A percentile compares a stretch with the other conserved stretches of the same genome.
Conservation (phyloP, 2,113 vertebrate genomes). For the Proteles cristata region DNA sequence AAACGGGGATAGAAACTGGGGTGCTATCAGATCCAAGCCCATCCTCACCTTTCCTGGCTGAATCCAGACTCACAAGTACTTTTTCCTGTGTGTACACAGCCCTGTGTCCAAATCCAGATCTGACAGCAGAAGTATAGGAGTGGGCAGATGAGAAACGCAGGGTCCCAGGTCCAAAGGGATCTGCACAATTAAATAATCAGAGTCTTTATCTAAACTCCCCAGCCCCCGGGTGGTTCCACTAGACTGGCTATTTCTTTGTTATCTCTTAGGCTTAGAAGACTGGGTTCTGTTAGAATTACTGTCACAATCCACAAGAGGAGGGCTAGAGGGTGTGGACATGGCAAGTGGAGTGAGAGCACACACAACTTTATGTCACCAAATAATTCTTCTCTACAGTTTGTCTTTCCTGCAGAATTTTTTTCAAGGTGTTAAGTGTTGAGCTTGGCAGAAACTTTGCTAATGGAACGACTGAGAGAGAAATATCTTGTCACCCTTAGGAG, state of each 20-base stretch:
- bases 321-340: background rate
- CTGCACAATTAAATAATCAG: background rate
- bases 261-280: conserved; percentile 49
- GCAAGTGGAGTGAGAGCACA: background rate
- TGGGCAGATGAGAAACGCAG: background rate
- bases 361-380: conserved; percentile 19
- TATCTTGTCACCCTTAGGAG: background rate
- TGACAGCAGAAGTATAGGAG: background rate
- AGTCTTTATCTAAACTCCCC: background rate
- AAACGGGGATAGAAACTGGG: background rate
- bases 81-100: background rate
- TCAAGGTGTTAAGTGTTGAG: background rate
- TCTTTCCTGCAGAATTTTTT: background rate
- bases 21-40: background rate
- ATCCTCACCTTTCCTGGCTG: background rate
- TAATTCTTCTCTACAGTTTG: background rate
- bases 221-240: background rate
- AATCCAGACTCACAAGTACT: background rate
- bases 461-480: background rate
- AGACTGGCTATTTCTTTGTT: conserved; percentile 23
- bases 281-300: background rate
- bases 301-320: background rate
- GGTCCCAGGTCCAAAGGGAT: background rate
- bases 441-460: background rate
- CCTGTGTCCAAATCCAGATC: background rate